phyloP scores from a whole-genome alignment of 2,888 invertebrate species.

The Euproctis similis region DNA sequence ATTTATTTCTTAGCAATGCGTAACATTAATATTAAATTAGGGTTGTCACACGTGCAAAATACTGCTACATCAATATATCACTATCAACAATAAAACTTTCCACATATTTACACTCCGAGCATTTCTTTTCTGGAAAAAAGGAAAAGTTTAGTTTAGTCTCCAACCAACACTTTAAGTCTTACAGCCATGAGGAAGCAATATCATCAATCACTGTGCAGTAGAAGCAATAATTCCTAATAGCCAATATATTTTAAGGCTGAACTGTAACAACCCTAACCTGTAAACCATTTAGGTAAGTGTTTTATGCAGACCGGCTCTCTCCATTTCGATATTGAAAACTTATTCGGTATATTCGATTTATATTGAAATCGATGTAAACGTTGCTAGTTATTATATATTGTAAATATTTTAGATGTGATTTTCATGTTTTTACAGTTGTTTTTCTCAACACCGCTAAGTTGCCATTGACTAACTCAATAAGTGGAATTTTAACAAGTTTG shows the following conservation, averaged over 20 bases:
- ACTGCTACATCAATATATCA: constrained; percentile 1
- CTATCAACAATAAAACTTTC: constrained; percentile 1
- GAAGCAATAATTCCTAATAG: constrained; percentile 10
- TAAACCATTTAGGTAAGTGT: constrained; percentile 60
- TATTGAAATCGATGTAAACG: constrained; percentile 23
- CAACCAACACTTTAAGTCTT: constrained; percentile 2
- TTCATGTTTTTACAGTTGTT: too few relatives aligned
- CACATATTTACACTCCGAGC: constrained; percentile 4
- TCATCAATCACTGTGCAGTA: constrained; percentile 6
- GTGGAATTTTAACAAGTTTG: too few relatives aligned
- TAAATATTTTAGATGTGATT: too few relatives aligned
- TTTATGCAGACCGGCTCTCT: constrained; percentile 42
- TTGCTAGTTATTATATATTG: too few relatives aligned
- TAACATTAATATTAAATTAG: constrained; percentile 18
- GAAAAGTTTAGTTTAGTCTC: constrained; percentile 2
- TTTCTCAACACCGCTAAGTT: too few relatives aligned
- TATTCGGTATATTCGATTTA: constrained; percentile 28
- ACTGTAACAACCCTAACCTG: constrained; percentile 28
- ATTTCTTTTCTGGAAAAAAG: constrained; percentile 1
- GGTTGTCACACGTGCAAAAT: constrained; percentile 7
- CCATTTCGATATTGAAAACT: constrained; percentile 61
- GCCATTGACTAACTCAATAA: too few relatives aligned
- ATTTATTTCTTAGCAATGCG: constrained; percentile 23
- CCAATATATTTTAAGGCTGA: constrained; percentile 7
- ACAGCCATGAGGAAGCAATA: constrained; percentile 6